phyloP scores from a whole-genome alignment of 2,888 invertebrate species.

The Ophraella communa region DNA sequence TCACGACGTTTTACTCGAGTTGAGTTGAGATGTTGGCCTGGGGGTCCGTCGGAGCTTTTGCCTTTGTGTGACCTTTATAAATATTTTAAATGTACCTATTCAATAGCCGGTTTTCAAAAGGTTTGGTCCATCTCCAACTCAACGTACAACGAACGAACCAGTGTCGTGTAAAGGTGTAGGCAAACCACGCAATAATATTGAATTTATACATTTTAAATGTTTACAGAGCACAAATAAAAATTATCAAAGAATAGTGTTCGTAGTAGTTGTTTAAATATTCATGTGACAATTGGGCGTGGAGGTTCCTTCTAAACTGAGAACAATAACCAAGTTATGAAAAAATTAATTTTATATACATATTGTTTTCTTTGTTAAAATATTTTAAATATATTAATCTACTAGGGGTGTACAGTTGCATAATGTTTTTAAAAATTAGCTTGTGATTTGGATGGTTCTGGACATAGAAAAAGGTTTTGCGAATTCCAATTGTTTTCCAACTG shows the following conservation, averaged over 20 bases:
- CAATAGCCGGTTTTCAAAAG: constrained; percentile 32
- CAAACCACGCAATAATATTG: background rate
- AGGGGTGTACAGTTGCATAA: no score
- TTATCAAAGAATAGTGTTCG: background rate
- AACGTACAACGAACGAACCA: constrained; percentile 9
- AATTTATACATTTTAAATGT: background rate
- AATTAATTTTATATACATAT: no score
- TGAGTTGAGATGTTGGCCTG: constrained; percentile 16
- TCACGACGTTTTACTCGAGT: constrained; percentile 29
- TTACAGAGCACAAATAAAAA: background rate
- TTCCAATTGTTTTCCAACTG: no score
- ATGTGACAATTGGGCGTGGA: no score
- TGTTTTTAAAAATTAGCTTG: no score
- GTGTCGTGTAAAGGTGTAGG: constrained; percentile 6
- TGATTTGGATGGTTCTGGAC: no score
- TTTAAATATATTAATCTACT: no score
- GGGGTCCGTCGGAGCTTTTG: constrained; percentile 29
- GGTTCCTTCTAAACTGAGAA: no score
- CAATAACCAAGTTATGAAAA: background rate
- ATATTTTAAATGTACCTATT: constrained; percentile 33
- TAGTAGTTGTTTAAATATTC: background rate
- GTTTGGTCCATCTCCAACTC: constrained; percentile 29
- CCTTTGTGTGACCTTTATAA: constrained; percentile 40
- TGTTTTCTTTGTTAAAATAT: no score
- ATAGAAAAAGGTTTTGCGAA: no score